phyloP scores from a whole-genome alignment of 92 coral and sea anemone genomes.

The Galaxea fascicularis region DNA sequence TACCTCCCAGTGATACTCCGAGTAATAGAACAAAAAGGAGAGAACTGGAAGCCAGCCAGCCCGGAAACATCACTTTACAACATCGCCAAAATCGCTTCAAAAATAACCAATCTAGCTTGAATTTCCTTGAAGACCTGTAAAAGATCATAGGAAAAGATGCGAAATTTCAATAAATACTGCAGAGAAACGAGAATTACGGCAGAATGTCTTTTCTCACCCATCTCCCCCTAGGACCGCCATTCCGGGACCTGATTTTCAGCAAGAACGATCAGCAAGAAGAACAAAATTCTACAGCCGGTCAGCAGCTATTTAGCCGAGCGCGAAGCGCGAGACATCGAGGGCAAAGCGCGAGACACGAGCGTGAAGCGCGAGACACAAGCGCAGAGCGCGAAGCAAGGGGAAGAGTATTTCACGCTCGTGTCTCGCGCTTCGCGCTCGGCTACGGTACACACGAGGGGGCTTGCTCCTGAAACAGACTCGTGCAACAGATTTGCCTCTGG shows the following conservation, averaged over 20 bases:
- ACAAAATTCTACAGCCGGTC: neutral
- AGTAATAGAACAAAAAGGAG: constrained; percentile 79
- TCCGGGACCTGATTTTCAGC: neutral
- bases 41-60: constrained; percentile 74
- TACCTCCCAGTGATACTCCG: constrained; percentile 85
- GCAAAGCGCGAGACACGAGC: too few species aligned
- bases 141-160: neutral
- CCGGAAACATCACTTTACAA: constrained; percentile 82
- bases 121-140: constrained; percentile 16
- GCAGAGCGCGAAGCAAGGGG: too few species aligned
- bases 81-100: constrained; percentile 84
- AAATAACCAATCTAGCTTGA: constrained; percentile 85
- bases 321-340: too few species aligned
- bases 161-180: neutral
- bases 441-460: too few species aligned
- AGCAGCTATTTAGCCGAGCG: constrained; percentile 27
- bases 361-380: too few species aligned
- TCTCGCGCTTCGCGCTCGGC: too few species aligned
- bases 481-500: too few species aligned
- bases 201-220: neutral
- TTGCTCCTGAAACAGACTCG: too few species aligned
- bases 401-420: too few species aligned
- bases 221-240: constrained; percentile 10
- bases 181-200: neutral
- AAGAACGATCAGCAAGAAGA: neutral